Conservation (phyloP, 2,797 vertebrate species). For the Sphenopsis melanotis region DNA sequence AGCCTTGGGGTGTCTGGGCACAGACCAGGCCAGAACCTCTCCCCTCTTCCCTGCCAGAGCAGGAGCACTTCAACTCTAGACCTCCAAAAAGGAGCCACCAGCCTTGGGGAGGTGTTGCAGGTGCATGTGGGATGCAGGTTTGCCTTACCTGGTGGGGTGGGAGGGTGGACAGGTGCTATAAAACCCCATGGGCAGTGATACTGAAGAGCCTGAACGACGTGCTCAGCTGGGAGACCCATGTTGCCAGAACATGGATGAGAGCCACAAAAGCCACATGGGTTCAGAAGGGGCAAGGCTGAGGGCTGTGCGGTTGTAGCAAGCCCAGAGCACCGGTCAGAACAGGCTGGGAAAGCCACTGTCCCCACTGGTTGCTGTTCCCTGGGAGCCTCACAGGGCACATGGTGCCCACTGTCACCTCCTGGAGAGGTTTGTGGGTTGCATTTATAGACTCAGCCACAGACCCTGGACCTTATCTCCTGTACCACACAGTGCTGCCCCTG, state of each 20-base stretch:
- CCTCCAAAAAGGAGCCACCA: not conserved
- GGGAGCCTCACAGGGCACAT: not conserved
- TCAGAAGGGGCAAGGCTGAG: not conserved
- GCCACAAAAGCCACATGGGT: constrained; percentile 16
- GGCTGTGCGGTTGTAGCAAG: not conserved
- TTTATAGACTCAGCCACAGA: constrained; percentile 20
- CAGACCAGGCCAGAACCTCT: not conserved
- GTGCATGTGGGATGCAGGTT: not conserved
- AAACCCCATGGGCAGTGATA: not conserved
- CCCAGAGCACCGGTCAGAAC: not conserved
- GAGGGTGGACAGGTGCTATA: rapidly evolving
- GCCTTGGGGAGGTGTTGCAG: not conserved
- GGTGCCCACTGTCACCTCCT: not conserved
- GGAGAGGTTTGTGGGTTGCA: constrained; percentile 40
- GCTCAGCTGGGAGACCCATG: not conserved
- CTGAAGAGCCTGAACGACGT: not conserved
- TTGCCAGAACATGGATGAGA: not conserved
- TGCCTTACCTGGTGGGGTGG: not conserved
- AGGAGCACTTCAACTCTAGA: not conserved
- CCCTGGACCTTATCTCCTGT: not conserved
- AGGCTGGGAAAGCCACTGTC: constrained; percentile 23
- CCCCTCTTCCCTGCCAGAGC: rapidly evolving
- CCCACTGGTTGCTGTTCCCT: not conserved
- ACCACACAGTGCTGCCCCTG: not conserved
- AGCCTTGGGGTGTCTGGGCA: not conserved